A percentile compares a stretch with the other conserved stretches of the same genome.
phyloP scores from a whole-genome alignment of 1,140 invertebrate genomes.

The Cylas formicarius region DNA sequence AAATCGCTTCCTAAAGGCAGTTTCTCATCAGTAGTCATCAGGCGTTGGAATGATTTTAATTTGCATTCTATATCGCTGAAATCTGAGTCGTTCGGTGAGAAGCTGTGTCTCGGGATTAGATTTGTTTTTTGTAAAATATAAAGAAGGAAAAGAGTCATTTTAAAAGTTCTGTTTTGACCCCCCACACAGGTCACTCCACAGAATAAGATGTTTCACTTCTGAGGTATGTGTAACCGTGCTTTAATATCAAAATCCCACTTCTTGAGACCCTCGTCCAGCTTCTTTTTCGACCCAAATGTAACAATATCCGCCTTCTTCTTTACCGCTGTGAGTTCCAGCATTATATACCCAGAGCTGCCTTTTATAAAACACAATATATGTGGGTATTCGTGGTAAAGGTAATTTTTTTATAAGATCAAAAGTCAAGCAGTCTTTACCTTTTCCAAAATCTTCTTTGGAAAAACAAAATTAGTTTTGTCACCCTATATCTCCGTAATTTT shows the following conservation, averaged over 20 bases:
- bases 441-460: constrained; percentile 17
- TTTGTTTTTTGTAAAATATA: no score
- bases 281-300: constrained; percentile 27
- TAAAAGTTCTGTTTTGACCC: no score
- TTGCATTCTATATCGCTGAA: no score
- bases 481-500: no score
- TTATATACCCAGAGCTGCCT: constrained; percentile 34
- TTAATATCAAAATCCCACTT: constrained; percentile 31
- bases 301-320: constrained; percentile 20
- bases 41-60: no score
- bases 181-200: constrained; percentile 41
- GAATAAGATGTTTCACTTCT: constrained; percentile 31
- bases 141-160: no score
- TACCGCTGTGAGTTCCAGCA: constrained; percentile 24
- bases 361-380: constrained; percentile 35
- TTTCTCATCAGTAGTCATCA: no score
- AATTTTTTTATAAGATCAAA: constrained; percentile 38
- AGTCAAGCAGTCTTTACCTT: constrained; percentile 22
- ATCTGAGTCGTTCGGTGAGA: no score
- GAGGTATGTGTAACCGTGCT: constrained; percentile 28
- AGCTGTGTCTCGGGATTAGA: no score
- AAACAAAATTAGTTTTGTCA: no score
- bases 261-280: constrained; percentile 27
- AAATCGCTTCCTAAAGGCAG: no score
- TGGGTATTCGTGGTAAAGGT: constrained; percentile 33